These are phyloP conservation scores for Leuciscus idus DNA, from an alignment of 2,113 vertebrate genomes.

Conservation along the genomic window DNA sequence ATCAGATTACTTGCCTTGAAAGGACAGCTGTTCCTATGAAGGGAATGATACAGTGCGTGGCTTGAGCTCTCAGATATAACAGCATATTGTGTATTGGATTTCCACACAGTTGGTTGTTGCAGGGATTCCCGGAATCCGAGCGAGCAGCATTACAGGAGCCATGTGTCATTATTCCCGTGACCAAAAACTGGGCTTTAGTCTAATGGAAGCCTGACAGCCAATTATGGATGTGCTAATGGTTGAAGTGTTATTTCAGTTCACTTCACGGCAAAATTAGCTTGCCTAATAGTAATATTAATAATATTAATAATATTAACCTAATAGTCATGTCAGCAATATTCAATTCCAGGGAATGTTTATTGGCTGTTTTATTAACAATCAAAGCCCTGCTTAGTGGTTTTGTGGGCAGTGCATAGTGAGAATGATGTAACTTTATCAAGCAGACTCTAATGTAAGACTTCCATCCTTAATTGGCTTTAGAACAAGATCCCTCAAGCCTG, in stretches of 20 bases:
- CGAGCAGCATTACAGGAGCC: slow-evolving; percentile 22
- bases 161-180: slow-evolving; percentile 36
- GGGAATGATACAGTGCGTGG: slow-evolving; percentile 41
- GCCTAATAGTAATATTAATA: not conserved
- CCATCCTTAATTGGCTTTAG: slow-evolving; percentile 11
- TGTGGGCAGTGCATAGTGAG: not conserved
- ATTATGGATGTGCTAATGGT: slow-evolving; percentile 4
- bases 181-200: slow-evolving; percentile 16
- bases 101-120: slow-evolving; percentile 53
- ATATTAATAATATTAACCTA: not conserved
- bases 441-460: slow-evolving; percentile 34
- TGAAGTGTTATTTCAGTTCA: slow-evolving; percentile 16
- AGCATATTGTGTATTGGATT: slow-evolving; percentile 50
- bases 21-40: slow-evolving; percentile 64
- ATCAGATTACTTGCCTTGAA: slow-evolving; percentile 61
- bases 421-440: slow-evolving; percentile 35
- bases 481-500: slow-evolving; percentile 1
- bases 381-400: slow-evolving; percentile 20
- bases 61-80: slow-evolving; percentile 61
- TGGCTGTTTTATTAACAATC: not conserved
- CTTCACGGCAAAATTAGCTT: slow-evolving; percentile 2
- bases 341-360: slow-evolving; percentile 24
- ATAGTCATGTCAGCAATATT: not conserved
- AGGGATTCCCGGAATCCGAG: slow-evolving; percentile 49
- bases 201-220: slow-evolving; percentile 10